Evolutionary conservation across 2,797 vertebrate species (phyloP).

Genomic region (Syndactyla subalaris): DNA sequence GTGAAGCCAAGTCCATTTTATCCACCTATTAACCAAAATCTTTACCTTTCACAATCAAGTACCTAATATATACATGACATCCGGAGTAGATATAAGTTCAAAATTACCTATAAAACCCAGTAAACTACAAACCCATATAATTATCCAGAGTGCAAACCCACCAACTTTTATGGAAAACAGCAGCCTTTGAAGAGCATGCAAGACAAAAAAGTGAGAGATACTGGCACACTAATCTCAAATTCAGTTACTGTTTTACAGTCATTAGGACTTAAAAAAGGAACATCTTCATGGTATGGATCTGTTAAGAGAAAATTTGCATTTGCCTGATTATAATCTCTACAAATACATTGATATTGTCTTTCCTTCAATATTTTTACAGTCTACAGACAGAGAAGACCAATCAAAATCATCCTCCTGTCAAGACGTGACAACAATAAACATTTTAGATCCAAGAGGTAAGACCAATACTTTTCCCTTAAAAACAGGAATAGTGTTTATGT

Average conservation of each 20-base stretch:
- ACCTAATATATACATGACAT: background rate
- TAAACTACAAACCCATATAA: background rate
- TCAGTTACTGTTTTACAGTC: background rate
- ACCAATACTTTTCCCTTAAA: background rate
- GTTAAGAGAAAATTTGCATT: background rate
- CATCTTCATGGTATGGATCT: background rate
- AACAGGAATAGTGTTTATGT: background rate
- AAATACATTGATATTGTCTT: background rate
- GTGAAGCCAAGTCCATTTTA: background rate
- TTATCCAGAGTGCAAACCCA: background rate
- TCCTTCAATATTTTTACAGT: background rate
- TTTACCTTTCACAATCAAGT: background rate
- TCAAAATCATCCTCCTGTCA: background rate
- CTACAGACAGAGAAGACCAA: background rate
- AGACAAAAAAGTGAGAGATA: background rate
- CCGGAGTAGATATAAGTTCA: background rate
- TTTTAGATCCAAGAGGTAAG: background rate
- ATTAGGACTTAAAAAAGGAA: background rate
- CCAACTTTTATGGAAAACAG: background rate
- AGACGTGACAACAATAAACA: background rate
- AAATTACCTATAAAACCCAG: background rate
- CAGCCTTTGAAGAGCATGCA: background rate
- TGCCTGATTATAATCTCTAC: background rate
- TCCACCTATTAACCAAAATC: background rate
- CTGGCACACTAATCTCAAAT: background rate